Conservation (phyloP, 1,140 invertebrate genomes). For the Pantala flavescens region DNA sequence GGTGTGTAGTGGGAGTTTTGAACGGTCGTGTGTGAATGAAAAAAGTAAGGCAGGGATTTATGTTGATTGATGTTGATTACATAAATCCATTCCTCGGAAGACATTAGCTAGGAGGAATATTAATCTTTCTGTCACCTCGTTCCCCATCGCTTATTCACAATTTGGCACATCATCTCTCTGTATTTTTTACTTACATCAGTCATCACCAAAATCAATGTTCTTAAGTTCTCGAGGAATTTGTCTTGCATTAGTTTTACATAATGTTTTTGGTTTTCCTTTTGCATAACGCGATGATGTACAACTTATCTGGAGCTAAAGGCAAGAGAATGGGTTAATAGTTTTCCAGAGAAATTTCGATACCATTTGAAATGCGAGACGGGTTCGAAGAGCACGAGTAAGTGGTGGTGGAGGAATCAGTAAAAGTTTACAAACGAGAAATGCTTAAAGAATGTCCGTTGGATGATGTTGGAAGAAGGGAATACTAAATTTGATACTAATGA, state of each 20-base stretch:
- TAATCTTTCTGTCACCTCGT: slow-evolving; percentile 5
- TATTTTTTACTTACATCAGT: background rate
- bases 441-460: no score
- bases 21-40: background rate
- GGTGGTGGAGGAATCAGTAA: no score
- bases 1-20: background rate
- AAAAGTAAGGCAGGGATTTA: background rate
- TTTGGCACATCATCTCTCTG: slow-evolving; percentile 1
- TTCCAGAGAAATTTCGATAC: no score
- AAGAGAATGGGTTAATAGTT: background rate
- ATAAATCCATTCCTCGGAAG: background rate
- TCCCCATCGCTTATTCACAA: background rate
- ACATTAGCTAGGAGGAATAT: background rate
- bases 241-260: background rate
- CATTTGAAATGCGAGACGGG: no score
- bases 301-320: background rate
- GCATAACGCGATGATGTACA: background rate
- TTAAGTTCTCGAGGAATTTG: background rate
- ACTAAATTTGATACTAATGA: no score
- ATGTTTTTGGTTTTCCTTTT: background rate
- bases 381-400: no score
- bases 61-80: background rate
- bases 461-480: no score
- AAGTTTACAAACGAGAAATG: no score
- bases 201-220: background rate